Conservation (phyloP, 2,888 invertebrate genomes). For the Trichopoda pennipes region DNA sequence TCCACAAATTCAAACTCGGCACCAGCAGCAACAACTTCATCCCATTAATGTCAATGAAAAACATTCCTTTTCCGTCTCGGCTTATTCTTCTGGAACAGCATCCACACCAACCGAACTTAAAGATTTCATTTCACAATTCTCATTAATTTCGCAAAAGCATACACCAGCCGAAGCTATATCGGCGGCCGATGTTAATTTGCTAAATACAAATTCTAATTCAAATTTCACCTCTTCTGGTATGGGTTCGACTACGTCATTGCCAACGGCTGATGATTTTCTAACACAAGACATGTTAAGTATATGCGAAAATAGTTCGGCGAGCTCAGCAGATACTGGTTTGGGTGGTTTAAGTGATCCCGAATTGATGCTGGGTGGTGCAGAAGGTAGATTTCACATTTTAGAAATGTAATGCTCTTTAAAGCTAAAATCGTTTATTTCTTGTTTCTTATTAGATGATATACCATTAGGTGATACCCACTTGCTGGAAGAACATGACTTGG, state of each 20-base stretch:
- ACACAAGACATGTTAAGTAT: conserved; percentile 80
- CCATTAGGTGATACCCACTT: conserved; percentile 83
- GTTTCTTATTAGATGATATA: conserved; percentile 81
- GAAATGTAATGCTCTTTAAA: background rate
- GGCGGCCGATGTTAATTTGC: conserved; percentile 64
- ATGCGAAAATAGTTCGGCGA: conserved; percentile 85
- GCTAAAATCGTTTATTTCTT: conserved; percentile 9
- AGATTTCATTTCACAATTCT: conserved; percentile 61
- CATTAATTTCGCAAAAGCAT: conserved; percentile 63
- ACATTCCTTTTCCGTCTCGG: conserved; percentile 57
- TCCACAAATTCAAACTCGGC: conserved; percentile 59
- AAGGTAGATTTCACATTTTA: conserved; percentile 74
- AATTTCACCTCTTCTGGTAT: conserved; percentile 73
- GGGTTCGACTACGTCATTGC: conserved; percentile 69
- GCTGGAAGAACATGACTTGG: conserved; percentile 88
- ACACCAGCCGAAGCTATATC: conserved; percentile 64
- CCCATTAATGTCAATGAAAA: conserved; percentile 51
- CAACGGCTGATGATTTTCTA: conserved; percentile 74
- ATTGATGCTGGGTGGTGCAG: conserved; percentile 82
- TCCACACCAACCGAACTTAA: conserved; percentile 67
- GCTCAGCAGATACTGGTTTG: conserved; percentile 84
- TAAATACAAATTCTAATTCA: conserved; percentile 73
- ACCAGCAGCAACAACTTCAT: conserved; percentile 50
- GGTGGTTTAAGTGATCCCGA: conserved; percentile 84
- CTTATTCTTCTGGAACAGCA: conserved; percentile 35